phyloP scores from a whole-genome alignment of 2,797 vertebrate genomes.

The Tiaroga cobitis region DNA sequence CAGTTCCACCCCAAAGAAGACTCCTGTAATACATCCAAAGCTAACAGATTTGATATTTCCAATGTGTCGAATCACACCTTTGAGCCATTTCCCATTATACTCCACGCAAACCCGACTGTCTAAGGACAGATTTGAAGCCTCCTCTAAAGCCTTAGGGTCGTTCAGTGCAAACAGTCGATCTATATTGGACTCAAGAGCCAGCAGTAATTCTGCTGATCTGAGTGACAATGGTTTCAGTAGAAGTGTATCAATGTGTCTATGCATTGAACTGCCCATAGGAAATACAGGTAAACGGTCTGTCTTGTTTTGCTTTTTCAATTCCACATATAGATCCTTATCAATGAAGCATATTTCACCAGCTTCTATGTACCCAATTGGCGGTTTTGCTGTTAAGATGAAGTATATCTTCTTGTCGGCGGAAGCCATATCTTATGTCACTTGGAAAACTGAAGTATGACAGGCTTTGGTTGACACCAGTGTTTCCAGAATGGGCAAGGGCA shows the following conservation, averaged over 20 bases:
- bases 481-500: background rate
- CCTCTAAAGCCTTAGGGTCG: conserved; percentile 62
- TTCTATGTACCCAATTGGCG: rapidly evolving
- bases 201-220: conserved; percentile 69
- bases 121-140: conserved; percentile 58
- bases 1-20: conserved; percentile 82
- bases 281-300: rapidly evolving
- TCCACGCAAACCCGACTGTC: conserved; percentile 71
- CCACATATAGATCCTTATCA: background rate
- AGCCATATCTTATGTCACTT: conserved; percentile 53
- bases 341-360: conserved; percentile 74
- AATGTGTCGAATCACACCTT: conserved; percentile 76
- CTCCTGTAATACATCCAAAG: conserved; percentile 11
- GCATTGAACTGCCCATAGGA: too few relatives aligned
- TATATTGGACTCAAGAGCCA: conserved; percentile 56
- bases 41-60: background rate
- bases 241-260: rapidly evolving
- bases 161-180: conserved; percentile 73
- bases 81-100: conserved; percentile 55
- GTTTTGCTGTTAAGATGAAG: conserved; percentile 76
- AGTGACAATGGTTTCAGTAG: conserved; percentile 61
- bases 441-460: background rate
- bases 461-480: conserved; percentile 8
- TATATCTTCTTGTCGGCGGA: conserved; percentile 49
- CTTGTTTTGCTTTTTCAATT: too few relatives aligned